These are phyloP conservation scores for Staurois parvus DNA, from an alignment of 2,797 vertebrate genomes.

Conservation along the genomic window DNA sequence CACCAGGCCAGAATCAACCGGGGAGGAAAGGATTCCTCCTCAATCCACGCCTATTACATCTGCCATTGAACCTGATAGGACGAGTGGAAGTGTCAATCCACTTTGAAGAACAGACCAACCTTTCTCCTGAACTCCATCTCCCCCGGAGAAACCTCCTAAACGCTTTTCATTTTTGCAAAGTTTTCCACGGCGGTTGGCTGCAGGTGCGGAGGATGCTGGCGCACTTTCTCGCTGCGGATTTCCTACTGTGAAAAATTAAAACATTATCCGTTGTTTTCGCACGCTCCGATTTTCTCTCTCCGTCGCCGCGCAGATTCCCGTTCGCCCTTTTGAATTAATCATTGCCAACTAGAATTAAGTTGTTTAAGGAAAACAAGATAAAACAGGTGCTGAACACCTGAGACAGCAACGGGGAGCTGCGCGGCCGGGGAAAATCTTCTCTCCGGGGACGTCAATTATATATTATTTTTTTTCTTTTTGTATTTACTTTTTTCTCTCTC, in stretches of 20 bases:
- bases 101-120: too few relatives aligned
- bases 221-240: slow-evolving; percentile 61
- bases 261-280: slow-evolving; percentile 65
- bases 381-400: slow-evolving; percentile 69
- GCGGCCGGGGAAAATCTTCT: slow-evolving; percentile 26
- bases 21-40: too few relatives aligned
- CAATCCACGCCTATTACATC: too few relatives aligned
- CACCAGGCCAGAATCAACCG: too few relatives aligned
- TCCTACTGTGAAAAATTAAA: slow-evolving; percentile 39
- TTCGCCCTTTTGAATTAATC: slow-evolving; percentile 65
- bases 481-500: slow-evolving; percentile 24
- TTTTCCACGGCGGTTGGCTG: background rate
- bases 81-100: too few relatives aligned
- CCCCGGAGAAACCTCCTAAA: too few relatives aligned
- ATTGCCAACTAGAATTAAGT: slow-evolving; percentile 62
- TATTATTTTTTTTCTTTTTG: too few relatives aligned
- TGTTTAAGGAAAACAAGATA: slow-evolving; percentile 52
- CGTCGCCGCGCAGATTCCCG: slow-evolving; percentile 58
- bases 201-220: slow-evolving; percentile 26
- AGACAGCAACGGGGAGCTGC: slow-evolving; percentile 65
- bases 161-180: too few relatives aligned
- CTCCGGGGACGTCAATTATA: slow-evolving; percentile 57
- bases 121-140: too few relatives aligned
- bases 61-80: too few relatives aligned
- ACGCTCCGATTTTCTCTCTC: slow-evolving; percentile 59